phyloP scores from a whole-genome alignment of 2,888 invertebrate species.

The Tridacna gigas region DNA sequence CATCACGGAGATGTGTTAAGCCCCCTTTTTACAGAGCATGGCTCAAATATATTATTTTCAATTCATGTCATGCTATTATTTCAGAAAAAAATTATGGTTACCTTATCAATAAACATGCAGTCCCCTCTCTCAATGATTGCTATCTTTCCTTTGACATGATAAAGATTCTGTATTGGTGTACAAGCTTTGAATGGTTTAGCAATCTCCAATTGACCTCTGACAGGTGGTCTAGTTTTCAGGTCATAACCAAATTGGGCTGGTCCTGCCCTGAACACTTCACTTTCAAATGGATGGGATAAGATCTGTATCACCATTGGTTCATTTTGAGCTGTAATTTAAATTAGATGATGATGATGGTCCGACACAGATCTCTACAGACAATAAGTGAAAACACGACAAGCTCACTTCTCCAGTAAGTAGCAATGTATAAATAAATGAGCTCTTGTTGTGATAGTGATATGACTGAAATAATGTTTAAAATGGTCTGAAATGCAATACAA shows the following conservation, averaged over 20 bases:
- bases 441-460: no score
- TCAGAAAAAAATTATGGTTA: constrained; percentile 66
- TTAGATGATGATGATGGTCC: neutral
- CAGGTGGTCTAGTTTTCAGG: constrained; percentile 87
- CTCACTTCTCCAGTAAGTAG: no score
- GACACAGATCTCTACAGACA: neutral
- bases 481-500: no score
- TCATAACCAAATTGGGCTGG: constrained; percentile 96
- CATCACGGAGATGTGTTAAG: no score
- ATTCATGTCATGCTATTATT: no score
- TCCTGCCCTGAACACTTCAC: constrained; percentile 90
- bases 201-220: constrained; percentile 88
- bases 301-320: constrained; percentile 86
- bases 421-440: no score
- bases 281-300: constrained; percentile 85
- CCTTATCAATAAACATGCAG: constrained; percentile 98
- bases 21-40: no score
- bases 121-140: constrained; percentile 95
- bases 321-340: constrained; percentile 73
- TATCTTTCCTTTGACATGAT: constrained; percentile 89
- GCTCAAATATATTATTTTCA: no score
- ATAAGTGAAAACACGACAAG: no score
- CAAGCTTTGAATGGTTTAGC: constrained; percentile 90
- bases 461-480: no score
- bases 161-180: constrained; percentile 86